These are phyloP conservation scores for Tetragonisca angustula DNA, from an alignment of 2,888 invertebrate genomes.

Conservation along the genomic window DNA sequence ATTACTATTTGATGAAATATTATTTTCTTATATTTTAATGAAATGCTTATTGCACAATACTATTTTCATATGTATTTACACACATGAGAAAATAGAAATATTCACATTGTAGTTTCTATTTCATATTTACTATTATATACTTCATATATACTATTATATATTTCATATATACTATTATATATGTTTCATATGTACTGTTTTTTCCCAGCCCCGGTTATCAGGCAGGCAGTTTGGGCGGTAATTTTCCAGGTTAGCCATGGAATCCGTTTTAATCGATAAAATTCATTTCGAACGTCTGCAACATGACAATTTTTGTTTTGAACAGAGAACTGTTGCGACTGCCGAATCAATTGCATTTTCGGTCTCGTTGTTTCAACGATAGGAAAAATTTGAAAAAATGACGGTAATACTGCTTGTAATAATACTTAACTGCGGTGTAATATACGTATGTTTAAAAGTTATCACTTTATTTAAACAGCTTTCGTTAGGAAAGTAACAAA, in stretches of 20 bases:
- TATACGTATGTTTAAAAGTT: neutral
- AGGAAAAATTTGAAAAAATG: neutral
- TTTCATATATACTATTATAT: too few species aligned
- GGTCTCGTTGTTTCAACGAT: neutral
- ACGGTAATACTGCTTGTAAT: neutral
- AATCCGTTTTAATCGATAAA: conserved; percentile 35
- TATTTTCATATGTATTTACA: too few species aligned
- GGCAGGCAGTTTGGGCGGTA: conserved; percentile 5
- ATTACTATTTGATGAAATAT: too few species aligned
- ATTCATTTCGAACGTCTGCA: conserved; percentile 4
- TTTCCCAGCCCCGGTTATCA: neutral
- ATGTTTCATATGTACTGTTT: too few species aligned
- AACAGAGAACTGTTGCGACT: neutral
- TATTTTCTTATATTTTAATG: too few species aligned
- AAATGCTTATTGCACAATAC: too few species aligned
- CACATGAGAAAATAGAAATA: too few species aligned
- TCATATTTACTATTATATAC: too few species aligned
- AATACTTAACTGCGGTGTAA: too few species aligned
- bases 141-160: too few species aligned
- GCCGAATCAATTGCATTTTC: neutral
- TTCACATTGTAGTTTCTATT: too few species aligned
- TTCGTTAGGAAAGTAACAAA: neutral
- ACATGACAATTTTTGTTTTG: neutral
- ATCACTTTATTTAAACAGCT: neutral
- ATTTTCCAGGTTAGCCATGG: conserved; percentile 6